Conservation (phyloP, 2,113 vertebrate genomes). For the Crotalus horridus region DNA sequence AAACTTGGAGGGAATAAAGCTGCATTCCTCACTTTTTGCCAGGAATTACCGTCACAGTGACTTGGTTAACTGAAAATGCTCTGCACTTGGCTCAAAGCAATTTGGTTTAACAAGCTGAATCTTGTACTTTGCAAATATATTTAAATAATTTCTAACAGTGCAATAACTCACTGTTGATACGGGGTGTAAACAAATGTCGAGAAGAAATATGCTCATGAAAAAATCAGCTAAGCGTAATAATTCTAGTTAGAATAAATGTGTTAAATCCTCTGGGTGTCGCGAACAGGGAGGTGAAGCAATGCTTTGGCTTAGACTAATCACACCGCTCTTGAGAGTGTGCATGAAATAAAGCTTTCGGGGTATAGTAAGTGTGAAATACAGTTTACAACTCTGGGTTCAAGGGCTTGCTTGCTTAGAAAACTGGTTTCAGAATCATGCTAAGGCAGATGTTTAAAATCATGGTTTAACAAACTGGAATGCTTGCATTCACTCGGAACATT, state of each 20-base stretch:
- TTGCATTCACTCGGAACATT: not conserved
- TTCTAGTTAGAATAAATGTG: slow-evolving; percentile 4
- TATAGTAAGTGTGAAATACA: not conserved
- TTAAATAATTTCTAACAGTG: slow-evolving; percentile 1
- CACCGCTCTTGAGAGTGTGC: not conserved
- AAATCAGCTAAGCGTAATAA: not conserved
- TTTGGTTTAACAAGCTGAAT: slow-evolving; percentile 15
- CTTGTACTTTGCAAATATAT: not conserved
- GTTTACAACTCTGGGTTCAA: not conserved
- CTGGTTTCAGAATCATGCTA: not conserved
- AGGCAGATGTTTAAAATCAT: not conserved
- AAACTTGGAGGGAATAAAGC: not conserved
- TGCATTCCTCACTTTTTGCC: not conserved
- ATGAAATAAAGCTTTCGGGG: too few relatives aligned
- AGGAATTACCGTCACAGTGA: not conserved
- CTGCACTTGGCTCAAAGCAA: not conserved
- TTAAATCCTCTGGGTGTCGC: not conserved
- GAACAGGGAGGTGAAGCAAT: not conserved
- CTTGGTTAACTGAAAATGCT: not conserved
- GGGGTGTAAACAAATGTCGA: not conserved
- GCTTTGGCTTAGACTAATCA: not conserved
- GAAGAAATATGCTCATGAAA: not conserved
- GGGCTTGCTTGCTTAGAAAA: not conserved
- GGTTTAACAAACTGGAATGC: not conserved
- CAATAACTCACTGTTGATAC: not conserved